Evolutionary conservation across 2,888 invertebrate genomes (phyloP).

Genomic region (Chalcis sispes): DNA sequence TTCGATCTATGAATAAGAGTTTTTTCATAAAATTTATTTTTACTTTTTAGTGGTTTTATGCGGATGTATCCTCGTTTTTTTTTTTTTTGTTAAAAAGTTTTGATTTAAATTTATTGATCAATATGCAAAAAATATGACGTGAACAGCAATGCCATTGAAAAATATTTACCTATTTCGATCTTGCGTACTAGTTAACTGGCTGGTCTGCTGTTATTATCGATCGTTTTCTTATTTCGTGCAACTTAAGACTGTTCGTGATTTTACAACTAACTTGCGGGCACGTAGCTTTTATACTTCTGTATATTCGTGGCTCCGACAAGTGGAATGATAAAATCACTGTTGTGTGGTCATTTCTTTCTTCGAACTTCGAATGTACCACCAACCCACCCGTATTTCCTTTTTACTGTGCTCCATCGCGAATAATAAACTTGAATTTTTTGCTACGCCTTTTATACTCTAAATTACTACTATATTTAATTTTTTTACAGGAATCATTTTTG

Average conservation of each 20-base stretch:
- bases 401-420: constrained; percentile 9
- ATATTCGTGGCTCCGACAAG: constrained; percentile 43
- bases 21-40: too few relatives aligned
- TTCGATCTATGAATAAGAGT: too few relatives aligned
- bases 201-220: constrained; percentile 43
- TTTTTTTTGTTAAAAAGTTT: too few relatives aligned
- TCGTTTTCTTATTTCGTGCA: constrained; percentile 51
- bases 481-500: too few relatives aligned
- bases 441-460: background rate
- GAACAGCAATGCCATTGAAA: too few relatives aligned
- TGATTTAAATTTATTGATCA: too few relatives aligned
- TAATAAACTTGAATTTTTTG: constrained; percentile 34
- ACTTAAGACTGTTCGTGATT: constrained; percentile 49
- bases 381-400: too few relatives aligned
- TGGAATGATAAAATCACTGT: constrained; percentile 62
- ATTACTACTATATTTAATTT: too few relatives aligned
- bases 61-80: too few relatives aligned
- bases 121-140: too few relatives aligned
- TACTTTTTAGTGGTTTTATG: too few relatives aligned
- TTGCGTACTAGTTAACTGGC: constrained; percentile 27
- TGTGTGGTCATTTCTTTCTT: constrained; percentile 63
- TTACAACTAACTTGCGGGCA: constrained; percentile 35
- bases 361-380: constrained; percentile 23
- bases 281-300: constrained; percentile 31
- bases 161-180: constrained; percentile 14